Percentiles rank a stretch among this genome's conserved stretches.
Evolutionary conservation across 2,797 vertebrate species (phyloP).

Genomic region (Tolypeutes matacus): DNA sequence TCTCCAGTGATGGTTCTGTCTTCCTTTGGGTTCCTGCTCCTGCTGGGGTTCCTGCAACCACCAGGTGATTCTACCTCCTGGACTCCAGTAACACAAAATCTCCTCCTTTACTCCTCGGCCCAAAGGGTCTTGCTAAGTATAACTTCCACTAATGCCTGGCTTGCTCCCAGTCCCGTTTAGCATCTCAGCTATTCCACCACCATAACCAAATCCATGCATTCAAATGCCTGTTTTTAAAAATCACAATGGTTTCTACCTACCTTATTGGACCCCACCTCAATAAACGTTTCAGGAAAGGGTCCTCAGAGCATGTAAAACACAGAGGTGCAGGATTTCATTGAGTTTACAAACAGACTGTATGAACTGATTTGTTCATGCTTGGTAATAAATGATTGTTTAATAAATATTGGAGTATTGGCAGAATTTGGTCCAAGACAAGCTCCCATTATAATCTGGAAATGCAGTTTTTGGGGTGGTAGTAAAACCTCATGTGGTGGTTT

Average conservation of each 20-base stretch:
- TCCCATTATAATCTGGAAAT: conserved; percentile 15
- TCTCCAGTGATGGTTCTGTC: background rate
- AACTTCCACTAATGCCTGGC: background rate
- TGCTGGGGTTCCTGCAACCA: background rate
- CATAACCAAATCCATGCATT: background rate
- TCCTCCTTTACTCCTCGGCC: background rate
- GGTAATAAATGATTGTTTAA: background rate
- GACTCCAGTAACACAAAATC: background rate
- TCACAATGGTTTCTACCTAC: background rate
- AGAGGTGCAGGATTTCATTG: background rate
- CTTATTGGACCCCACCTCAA: background rate
- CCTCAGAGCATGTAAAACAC: background rate
- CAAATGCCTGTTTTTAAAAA: background rate
- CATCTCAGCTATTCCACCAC: background rate
- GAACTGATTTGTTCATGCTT: background rate
- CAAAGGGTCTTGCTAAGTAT: background rate
- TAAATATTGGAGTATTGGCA: background rate
- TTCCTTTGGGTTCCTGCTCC: background rate
- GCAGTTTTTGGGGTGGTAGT: background rate
- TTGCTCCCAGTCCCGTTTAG: background rate
- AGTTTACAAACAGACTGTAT: background rate
- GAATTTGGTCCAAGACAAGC: background rate
- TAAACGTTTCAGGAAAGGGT: background rate
- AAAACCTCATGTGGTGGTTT: background rate
- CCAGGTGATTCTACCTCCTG: background rate